phyloP scores from a whole-genome alignment of 2,113 vertebrate species.

The Dendropsophus ebraccatus region DNA sequence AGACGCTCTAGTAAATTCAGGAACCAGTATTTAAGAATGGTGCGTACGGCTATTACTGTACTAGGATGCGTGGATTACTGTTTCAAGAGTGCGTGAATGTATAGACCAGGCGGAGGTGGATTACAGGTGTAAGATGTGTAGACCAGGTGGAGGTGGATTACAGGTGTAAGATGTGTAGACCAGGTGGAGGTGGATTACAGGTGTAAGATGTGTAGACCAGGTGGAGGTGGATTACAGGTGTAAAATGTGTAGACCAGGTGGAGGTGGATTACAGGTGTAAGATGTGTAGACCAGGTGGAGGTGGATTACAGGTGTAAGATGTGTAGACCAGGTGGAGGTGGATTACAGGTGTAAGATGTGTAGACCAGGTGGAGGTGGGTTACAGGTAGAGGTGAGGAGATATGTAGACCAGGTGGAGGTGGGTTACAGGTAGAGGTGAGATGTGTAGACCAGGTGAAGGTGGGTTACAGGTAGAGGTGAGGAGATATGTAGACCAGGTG shows the following conservation, averaged over 20 bases:
- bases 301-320: background rate
- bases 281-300: too few relatives aligned
- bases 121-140: background rate
- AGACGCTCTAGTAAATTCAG: conserved; percentile 40
- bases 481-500: background rate
- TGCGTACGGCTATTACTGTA: background rate
- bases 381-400: background rate
- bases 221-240: background rate
- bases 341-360: background rate
- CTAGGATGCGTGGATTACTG: too few relatives aligned
- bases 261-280: background rate
- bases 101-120: background rate
- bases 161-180: too few relatives aligned
- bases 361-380: background rate
- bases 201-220: background rate
- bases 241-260: background rate
- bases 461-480: background rate
- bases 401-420: too few relatives aligned
- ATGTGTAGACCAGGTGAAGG: background rate
- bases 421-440: background rate
- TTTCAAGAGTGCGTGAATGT: too few relatives aligned
- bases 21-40: conserved; percentile 33
- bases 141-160: too few relatives aligned
- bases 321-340: background rate
- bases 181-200: background rate